Evolutionary conservation across 1,140 invertebrate genomes (phyloP).

Genomic region (Drosophila athabasca): DNA sequence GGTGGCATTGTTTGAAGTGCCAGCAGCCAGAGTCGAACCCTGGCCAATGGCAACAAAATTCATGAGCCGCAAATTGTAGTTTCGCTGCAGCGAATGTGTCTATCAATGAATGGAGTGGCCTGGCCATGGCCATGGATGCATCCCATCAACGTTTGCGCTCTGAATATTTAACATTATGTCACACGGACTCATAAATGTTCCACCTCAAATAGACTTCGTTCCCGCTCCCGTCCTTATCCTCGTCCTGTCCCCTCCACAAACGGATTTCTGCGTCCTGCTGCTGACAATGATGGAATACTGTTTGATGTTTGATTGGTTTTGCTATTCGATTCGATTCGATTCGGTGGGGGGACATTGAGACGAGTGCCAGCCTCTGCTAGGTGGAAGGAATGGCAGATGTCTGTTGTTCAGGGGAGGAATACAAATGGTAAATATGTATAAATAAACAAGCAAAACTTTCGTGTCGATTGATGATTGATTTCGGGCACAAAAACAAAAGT

Average conservation of each 20-base stretch:
- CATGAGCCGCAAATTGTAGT: slow-evolving; percentile 64
- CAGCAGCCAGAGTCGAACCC: slow-evolving; percentile 1
- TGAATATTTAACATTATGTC: slow-evolving; percentile 60
- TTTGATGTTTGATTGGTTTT: slow-evolving; percentile 65
- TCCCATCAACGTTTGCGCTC: slow-evolving; percentile 31
- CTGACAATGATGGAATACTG: slow-evolving; percentile 74
- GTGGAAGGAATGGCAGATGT: not conserved
- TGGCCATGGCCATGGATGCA: not conserved
- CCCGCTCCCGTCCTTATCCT: not conserved
- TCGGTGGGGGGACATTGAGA: slow-evolving; percentile 49
- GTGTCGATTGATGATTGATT: slow-evolving; percentile 27
- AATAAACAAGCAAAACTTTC: slow-evolving; percentile 24
- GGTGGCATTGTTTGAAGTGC: slow-evolving; percentile 55
- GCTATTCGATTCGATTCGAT: slow-evolving; percentile 49
- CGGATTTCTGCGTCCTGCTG: slow-evolving; percentile 25
- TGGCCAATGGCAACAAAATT: slow-evolving; percentile 36
- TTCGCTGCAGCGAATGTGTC: slow-evolving; percentile 16
- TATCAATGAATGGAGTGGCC: slow-evolving; percentile 17
- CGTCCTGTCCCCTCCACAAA: no score
- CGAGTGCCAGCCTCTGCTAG: not conserved
- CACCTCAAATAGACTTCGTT: slow-evolving; percentile 13
- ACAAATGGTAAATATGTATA: slow-evolving; percentile 47
- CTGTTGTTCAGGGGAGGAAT: slow-evolving; percentile 23
- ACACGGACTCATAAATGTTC: slow-evolving; percentile 52
- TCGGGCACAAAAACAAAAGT: not conserved